Evolutionary conservation across 2,888 invertebrate genomes (phyloP).

Genomic region (Drosophila nigricruria): DNA sequence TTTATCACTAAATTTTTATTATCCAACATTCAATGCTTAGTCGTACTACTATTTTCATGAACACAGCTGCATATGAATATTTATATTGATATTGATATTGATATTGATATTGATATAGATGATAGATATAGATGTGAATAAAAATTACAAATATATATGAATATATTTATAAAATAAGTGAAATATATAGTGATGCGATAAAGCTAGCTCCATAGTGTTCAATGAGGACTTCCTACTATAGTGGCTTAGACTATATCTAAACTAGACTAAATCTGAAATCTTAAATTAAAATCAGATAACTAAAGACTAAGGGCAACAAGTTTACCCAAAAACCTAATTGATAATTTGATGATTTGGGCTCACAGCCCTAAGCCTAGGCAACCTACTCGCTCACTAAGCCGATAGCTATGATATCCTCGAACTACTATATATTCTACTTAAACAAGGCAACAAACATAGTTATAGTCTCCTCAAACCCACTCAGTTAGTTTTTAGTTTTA

Average conservation of each 20-base stretch:
- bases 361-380: background rate
- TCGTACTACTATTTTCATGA: background rate
- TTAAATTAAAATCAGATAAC: no score
- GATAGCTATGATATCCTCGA: background rate
- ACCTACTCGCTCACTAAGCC: background rate
- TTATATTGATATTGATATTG: background rate
- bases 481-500: background rate
- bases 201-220: background rate
- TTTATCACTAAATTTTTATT: background rate
- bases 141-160: background rate
- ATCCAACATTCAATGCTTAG: background rate
- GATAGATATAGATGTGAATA: background rate
- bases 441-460: background rate
- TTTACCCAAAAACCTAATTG: no score
- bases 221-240: background rate
- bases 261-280: no score
- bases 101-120: background rate
- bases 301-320: no score
- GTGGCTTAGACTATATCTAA: background rate
- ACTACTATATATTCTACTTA: no score
- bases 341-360: background rate
- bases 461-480: background rate
- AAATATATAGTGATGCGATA: background rate
- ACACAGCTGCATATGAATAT: background rate
- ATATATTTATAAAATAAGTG: background rate